Evolutionary conservation across 1,140 invertebrate species (phyloP), one percentile per base, ranked within the genome.

Genomic region (Cylas formicarius): DNA sequence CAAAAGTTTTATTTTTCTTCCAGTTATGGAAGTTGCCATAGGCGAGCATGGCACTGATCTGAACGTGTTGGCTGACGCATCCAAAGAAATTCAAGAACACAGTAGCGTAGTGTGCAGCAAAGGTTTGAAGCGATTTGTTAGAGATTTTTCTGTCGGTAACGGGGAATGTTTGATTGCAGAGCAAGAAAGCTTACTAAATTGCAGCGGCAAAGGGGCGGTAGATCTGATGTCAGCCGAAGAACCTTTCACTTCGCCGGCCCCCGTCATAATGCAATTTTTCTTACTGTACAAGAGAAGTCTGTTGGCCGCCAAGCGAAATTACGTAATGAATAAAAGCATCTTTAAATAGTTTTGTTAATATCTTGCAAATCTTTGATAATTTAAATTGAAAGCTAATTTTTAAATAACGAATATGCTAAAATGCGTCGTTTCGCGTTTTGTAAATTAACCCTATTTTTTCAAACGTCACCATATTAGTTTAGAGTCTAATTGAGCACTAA

Each of bases 21-120:
- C 60, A 87, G 84, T 88, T 37, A 75, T 87, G 60, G 85, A 88
- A 66, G 76, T 87, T 1, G 81, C 84, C 2, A 78, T 81, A 13
- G 84, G 84, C 3, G 84, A 87, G 56, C 81, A 86, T 53, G 69
- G 65, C 0, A 62, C 72, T 9, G 70, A 75, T 32, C 70, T 81
- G 17, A 50, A 66, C 14, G 75, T 76, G 48, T 63, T 83, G 19
- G 73, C 76, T 21, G 62, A 67, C 13, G 44, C 45, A 20, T 47
- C 49, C 16, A 49, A 57, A 49, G 35, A 36, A 14, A 26, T 10
- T 17, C 43, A 48, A 22, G 3, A 17, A 8, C 33, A 26, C 20
- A 9, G 31, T 22, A 34, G 24, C 9, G 18, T 41, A 16, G 29
- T 14, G 18, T 11, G 8, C 14, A 20, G 35, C 0, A 54, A 51